phyloP scores from a whole-genome alignment of 2,888 invertebrate species.

The Baronia brevicornis region DNA sequence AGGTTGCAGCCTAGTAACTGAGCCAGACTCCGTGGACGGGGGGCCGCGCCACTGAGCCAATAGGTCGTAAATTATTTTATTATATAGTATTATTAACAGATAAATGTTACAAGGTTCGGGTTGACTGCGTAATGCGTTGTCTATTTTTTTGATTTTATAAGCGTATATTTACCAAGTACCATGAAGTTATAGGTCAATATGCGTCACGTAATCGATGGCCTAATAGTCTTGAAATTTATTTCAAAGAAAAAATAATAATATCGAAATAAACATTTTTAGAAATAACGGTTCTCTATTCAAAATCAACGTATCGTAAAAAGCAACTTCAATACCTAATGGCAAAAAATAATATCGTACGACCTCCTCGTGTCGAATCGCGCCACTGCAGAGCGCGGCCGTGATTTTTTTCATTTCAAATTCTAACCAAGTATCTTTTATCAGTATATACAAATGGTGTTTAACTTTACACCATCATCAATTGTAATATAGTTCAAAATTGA shows the following conservation, averaged over 20 bases:
- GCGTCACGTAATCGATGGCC: too few species aligned
- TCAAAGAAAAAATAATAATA: conserved; percentile 10
- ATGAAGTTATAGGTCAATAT: too few species aligned
- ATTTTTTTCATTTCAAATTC: conserved; percentile 9
- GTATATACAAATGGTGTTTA: neutral
- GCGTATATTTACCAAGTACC: too few species aligned
- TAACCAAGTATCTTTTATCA: conserved; percentile 2
- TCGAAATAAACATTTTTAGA: conserved; percentile 14
- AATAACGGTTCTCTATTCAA: conserved; percentile 12
- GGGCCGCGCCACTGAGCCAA: too few species aligned
- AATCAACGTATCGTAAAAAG: conserved; percentile 7
- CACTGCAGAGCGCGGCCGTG: conserved; percentile 14
- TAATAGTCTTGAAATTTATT: too few species aligned
- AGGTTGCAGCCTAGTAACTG: too few species aligned
- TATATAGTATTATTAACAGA: too few species aligned
- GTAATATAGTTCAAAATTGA: neutral
- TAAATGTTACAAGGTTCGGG: too few species aligned
- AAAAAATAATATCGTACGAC: conserved; percentile 17
- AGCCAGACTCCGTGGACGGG: too few species aligned
- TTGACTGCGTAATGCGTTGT: too few species aligned
- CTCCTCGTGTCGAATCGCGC: conserved; percentile 19
- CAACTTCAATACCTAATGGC: conserved; percentile 10
- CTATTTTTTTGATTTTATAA: too few species aligned
- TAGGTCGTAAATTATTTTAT: too few species aligned
- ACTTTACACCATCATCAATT: neutral